Base-by-base conservation (phyloP, 1,140 invertebrate species). In the Andricus grossulariae region DNA sequence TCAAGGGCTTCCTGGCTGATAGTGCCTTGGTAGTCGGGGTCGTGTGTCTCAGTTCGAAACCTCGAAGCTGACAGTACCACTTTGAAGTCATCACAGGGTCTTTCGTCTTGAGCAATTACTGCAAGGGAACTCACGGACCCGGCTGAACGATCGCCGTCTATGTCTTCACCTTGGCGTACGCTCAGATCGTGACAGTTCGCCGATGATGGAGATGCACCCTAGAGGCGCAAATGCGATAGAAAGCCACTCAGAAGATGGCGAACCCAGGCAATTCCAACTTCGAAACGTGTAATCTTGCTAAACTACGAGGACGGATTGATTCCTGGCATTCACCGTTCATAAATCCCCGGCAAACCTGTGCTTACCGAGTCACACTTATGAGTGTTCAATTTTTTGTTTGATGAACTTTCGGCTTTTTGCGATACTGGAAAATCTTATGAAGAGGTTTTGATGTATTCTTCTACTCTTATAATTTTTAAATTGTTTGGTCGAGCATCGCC, bases 241-340 rank as follows among this genome's bases (percentile, higher is more conserved):
- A 84, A 81, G 55, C 55, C 55, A 25, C 21, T 60, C 66, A 81
- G 85, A 84, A 86, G 80, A 85, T 88, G 84, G 80, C 86, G 0
- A 11, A 82, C 76, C 77, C 71, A 70, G 77, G 49, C 79, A 83
- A 81, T 83, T 77, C 81, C 51, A 15, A 77, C 77, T 78, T 75
- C 66, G 76, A 77, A 87, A 84, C 86, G 84, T 88, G 81, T 86
- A 88, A 88, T 89, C 83, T 88, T 72, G 76, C 10, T 81, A 83
- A 84, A 86, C 81, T 66, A 86, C 60, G 82, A 77, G 78, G 79
- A 76, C 73, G 84, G 84, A 89, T 87, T 87, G 88, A 89, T 89
- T 87, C 85, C 84, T 86, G 83, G 83, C 84, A 83, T 86, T 81
- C 81, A 60, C 32, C 77, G 79, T 73, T 82, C 87, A 83, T 88